Evolutionary conservation across 1,140 invertebrate genomes (phyloP).

Genomic region (Orius laevigatus): DNA sequence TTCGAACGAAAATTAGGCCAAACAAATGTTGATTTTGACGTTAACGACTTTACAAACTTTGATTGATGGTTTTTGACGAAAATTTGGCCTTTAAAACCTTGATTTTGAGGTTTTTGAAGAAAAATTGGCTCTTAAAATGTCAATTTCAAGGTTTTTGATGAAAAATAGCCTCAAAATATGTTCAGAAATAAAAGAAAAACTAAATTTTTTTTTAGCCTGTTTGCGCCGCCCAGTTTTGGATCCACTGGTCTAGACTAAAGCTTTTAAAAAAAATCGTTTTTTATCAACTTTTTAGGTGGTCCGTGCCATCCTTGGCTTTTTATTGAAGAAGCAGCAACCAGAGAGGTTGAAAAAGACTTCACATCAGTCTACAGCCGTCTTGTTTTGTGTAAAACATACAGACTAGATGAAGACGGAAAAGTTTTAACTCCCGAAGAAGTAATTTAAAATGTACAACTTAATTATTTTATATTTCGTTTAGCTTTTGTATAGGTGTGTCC

Average conservation of each 20-base stretch:
- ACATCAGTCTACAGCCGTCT: constrained; percentile 94
- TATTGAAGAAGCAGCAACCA: constrained; percentile 89
- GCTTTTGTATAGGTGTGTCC: constrained; percentile 86
- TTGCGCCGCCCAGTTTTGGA: too few species aligned
- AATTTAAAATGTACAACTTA: constrained; percentile 3
- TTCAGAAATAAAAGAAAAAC: not conserved
- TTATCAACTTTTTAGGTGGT: constrained; percentile 55
- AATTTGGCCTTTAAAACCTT: too few species aligned
- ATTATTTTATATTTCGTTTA: constrained; percentile 25
- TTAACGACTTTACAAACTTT: too few species aligned
- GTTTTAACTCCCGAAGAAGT: constrained; percentile 96
- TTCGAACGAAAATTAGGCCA: too few species aligned
- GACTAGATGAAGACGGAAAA: constrained; percentile 97
- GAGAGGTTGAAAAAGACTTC: constrained; percentile 95
- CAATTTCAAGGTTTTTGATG: too few species aligned
- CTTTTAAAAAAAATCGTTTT: too few species aligned
- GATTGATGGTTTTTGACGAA: too few species aligned
- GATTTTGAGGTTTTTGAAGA: too few species aligned
- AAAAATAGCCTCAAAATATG: too few species aligned
- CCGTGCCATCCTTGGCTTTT: constrained; percentile 97
- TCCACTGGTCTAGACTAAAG: too few species aligned
- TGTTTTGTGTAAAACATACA: constrained; percentile 95
- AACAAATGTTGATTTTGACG: too few species aligned
- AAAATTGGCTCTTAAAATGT: too few species aligned
- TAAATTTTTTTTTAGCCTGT: constrained; percentile 10